phyloP scores from a whole-genome alignment of 1,140 invertebrate genomes.

The Melipona quadrifasciata region DNA sequence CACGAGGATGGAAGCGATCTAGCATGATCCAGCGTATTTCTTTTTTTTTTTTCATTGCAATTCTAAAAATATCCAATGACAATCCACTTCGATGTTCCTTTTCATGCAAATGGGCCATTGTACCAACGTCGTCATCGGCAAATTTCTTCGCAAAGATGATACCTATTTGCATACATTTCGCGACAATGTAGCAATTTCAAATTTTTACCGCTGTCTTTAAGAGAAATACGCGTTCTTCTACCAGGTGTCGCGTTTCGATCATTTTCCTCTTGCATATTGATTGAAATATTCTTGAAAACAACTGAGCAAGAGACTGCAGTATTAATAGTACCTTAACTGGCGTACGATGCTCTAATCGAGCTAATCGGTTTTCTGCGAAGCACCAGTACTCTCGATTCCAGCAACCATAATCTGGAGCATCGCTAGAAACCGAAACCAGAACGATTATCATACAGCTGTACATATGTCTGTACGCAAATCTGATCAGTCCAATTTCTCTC shows the following conservation, averaged over 20 bases:
- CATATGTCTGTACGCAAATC: too few relatives aligned
- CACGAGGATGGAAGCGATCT: not conserved
- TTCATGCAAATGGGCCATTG: conserved; percentile 17
- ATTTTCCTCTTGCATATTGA: not conserved
- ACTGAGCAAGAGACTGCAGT: too few relatives aligned
- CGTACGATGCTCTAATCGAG: not conserved
- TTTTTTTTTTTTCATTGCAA: not conserved
- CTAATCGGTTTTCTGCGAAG: not conserved
- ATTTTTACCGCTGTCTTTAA: not conserved
- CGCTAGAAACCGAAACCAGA: not conserved
- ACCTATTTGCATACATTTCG: conserved; percentile 9
- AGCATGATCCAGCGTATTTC: not conserved
- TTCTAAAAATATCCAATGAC: not conserved
- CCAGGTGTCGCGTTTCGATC: not conserved
- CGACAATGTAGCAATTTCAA: not conserved
- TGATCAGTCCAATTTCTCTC: too few relatives aligned
- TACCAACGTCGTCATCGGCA: not conserved
- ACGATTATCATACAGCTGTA: too few relatives aligned
- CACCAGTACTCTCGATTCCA: not conserved
- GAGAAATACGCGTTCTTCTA: not conserved
- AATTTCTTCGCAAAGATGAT: conserved; percentile 6
- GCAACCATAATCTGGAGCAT: not conserved
- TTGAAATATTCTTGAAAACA: not conserved
- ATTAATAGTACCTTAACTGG: not conserved
- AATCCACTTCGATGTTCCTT: not conserved